These are phyloP conservation scores for Phorcus lineatus DNA, from an alignment of 2,888 invertebrate genomes.

Conservation along the genomic window DNA sequence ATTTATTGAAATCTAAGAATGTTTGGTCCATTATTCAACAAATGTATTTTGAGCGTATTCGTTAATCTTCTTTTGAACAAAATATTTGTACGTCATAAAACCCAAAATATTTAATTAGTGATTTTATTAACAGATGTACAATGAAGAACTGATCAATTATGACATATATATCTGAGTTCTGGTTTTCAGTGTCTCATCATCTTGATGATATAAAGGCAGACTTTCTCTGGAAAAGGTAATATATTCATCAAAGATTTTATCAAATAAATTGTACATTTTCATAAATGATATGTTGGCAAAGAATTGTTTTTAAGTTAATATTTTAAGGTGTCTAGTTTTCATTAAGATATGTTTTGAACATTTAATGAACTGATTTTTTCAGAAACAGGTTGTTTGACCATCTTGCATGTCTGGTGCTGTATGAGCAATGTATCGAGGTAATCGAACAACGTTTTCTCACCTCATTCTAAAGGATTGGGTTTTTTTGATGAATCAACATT, in stretches of 20 bases:
- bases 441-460: constrained; percentile 17
- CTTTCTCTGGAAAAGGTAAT: constrained; percentile 87
- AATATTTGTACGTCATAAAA: neutral
- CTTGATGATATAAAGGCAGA: constrained; percentile 86
- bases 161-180: neutral
- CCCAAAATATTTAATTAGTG: neutral
- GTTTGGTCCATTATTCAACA: too few species aligned
- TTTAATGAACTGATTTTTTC: constrained; percentile 33
- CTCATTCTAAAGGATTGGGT: too few species aligned
- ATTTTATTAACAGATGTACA: neutral
- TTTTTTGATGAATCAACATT: too few species aligned
- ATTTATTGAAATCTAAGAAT: too few species aligned
- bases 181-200: constrained; percentile 82
- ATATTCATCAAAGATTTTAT: too few species aligned
- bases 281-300: too few species aligned
- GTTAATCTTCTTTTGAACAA: too few species aligned
- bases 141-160: neutral
- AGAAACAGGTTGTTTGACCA: constrained; percentile 89
- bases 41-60: too few species aligned
- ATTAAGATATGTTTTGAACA: too few species aligned
- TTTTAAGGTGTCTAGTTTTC: too few species aligned
- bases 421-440: constrained; percentile 84
- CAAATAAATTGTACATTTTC: too few species aligned
- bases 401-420: constrained; percentile 86
- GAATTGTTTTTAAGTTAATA: too few species aligned